Evolutionary conservation across 2,113 vertebrate species (phyloP).

Genomic region (Aythya baeri): DNA sequence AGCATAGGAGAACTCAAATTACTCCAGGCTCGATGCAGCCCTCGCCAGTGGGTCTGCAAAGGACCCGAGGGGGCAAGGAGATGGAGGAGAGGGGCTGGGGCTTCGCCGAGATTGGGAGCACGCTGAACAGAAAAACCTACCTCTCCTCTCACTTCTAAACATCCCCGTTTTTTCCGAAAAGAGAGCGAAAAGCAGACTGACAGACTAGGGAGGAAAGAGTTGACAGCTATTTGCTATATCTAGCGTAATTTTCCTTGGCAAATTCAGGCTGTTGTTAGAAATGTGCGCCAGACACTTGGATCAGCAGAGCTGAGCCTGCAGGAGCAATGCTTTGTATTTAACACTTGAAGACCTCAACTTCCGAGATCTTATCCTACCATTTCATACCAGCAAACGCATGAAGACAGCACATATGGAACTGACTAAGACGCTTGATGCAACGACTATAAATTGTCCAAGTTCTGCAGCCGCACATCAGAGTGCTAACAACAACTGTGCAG

Average conservation of each 20-base stretch:
- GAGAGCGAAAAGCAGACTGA: not conserved
- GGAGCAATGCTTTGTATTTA: conserved; percentile 14
- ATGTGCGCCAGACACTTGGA: not conserved
- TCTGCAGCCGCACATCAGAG: not conserved
- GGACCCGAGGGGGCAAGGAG: rapidly evolving
- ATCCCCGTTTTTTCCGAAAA: rapidly evolving
- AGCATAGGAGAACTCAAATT: not conserved
- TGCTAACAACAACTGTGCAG: not conserved
- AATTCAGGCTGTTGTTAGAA: not conserved
- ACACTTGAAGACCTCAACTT: conserved; percentile 31
- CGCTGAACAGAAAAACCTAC: not conserved
- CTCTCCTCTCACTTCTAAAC: rapidly evolving
- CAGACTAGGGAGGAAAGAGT: conserved; percentile 8
- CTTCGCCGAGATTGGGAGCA: rapidly evolving
- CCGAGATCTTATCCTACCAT: not conserved
- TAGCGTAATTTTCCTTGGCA: conserved; percentile 33
- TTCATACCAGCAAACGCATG: not conserved
- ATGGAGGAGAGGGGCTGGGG: rapidly evolving
- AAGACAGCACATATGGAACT: not conserved
- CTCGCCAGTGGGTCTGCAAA: rapidly evolving
- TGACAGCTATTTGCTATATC: conserved; percentile 22
- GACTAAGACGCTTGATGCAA: not conserved
- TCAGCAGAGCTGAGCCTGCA: not conserved
- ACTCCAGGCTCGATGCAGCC: not conserved
- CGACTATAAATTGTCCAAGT: not conserved